Evolutionary conservation across 2,113 vertebrate genomes (phyloP).

Genomic region (Regulus satrapa): DNA sequence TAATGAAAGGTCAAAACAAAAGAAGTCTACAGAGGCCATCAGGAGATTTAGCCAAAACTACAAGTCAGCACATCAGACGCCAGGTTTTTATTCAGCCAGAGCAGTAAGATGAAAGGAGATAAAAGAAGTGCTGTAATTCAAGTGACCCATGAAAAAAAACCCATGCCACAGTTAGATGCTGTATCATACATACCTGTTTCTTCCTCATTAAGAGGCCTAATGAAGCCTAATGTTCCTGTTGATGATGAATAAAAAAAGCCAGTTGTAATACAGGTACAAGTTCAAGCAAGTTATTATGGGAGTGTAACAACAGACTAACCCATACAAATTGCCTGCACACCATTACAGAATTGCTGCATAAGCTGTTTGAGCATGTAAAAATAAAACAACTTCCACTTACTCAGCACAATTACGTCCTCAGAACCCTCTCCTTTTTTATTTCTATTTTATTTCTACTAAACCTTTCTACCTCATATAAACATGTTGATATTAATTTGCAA

Average conservation of each 20-base stretch:
- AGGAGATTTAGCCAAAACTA: not conserved
- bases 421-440: not conserved
- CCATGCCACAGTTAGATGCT: not conserved
- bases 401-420: not conserved
- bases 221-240: not conserved
- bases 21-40: not conserved
- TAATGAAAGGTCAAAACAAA: not conserved
- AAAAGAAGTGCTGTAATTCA: not conserved
- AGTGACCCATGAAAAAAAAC: not conserved
- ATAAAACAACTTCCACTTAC: not conserved
- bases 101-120: not conserved
- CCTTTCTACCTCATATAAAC: not conserved
- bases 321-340: not conserved
- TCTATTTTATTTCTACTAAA: not conserved
- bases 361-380: not conserved
- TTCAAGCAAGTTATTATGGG: not conserved
- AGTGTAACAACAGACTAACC: not conserved
- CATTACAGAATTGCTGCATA: not conserved
- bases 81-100: not conserved
- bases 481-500: not conserved
- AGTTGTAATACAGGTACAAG: not conserved
- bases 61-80: not conserved
- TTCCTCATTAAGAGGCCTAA: not conserved
- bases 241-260: conserved; percentile 22
- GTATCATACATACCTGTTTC: not conserved